Evolutionary conservation across 1,140 invertebrate species (phyloP).

Genomic region (Zaprionus ornatus): DNA sequence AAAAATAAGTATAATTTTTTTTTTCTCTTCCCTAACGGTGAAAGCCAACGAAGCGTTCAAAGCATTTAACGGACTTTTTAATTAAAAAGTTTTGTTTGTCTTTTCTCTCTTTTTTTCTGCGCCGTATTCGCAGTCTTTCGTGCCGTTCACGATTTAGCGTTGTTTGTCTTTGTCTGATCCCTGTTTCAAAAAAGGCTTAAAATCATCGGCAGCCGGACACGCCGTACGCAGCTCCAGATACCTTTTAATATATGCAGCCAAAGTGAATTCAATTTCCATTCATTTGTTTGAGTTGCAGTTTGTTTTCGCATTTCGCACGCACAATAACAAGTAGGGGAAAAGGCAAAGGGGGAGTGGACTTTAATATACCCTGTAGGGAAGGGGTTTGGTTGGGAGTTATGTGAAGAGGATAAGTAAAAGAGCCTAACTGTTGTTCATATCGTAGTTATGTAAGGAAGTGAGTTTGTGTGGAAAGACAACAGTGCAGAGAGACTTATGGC

Average conservation of each 20-base stretch:
- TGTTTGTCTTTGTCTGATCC: slow-evolving; percentile 44
- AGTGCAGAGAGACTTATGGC: too few species aligned
- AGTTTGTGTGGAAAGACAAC: too few species aligned
- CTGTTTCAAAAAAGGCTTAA: slow-evolving; percentile 48
- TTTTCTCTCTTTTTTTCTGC: slow-evolving; percentile 18
- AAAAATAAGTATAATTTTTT: slow-evolving; percentile 37
- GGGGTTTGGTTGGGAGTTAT: too few species aligned
- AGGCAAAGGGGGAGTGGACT: neutral
- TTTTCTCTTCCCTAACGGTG: slow-evolving; percentile 11
- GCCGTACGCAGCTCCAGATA: neutral
- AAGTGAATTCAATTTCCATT: slow-evolving; percentile 39
- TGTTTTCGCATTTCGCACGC: slow-evolving; percentile 32
- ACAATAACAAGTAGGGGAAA: neutral
- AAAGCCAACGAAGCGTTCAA: slow-evolving; percentile 55
- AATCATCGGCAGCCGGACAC: slow-evolving; percentile 3
- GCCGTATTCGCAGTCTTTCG: neutral
- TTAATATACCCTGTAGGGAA: neutral
- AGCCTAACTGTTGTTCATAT: too few species aligned
- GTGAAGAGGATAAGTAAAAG: too few species aligned
- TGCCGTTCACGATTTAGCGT: slow-evolving; percentile 16
- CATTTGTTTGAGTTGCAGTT: slow-evolving; percentile 50
- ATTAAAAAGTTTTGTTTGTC: slow-evolving; percentile 79
- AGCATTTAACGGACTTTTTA: slow-evolving; percentile 78
- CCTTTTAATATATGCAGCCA: slow-evolving; percentile 36
- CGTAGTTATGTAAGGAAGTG: too few species aligned